Evolutionary conservation across 2,888 invertebrate species (phyloP).

Genomic region (Mycogona germanica): DNA sequence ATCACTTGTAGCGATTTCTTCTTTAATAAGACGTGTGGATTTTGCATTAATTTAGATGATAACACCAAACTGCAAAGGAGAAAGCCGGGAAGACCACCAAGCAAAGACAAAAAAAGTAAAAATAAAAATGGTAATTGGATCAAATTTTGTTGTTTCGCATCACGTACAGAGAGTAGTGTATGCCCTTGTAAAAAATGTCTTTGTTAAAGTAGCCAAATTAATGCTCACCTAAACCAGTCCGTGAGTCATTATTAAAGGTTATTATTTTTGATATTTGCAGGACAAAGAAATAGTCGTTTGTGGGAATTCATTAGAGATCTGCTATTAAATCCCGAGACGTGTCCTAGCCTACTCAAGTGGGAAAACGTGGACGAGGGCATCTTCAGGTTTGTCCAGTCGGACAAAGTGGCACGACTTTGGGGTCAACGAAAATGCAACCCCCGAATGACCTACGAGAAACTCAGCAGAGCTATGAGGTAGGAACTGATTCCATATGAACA

Average conservation of each 20-base stretch:
- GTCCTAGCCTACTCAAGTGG: constrained; percentile 76
- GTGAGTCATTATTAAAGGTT: not conserved
- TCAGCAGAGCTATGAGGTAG: constrained; percentile 76
- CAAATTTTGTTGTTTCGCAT: no score
- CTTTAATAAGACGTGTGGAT: not conserved
- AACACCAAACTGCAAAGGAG: not conserved
- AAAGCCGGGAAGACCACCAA: constrained; percentile 16
- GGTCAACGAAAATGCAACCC: constrained; percentile 72
- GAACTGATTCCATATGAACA: no score
- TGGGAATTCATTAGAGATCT: constrained; percentile 81
- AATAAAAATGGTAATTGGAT: constrained; percentile 2
- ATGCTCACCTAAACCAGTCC: not conserved
- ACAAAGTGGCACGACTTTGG: constrained; percentile 76
- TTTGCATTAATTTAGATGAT: not conserved
- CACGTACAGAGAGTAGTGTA: no score
- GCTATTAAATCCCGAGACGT: constrained; percentile 56
- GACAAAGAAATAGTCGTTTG: constrained; percentile 40
- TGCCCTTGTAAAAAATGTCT: no score
- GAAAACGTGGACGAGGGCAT: constrained; percentile 70
- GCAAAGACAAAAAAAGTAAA: constrained; percentile 17
- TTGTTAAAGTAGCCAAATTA: no score
- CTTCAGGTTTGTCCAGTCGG: constrained; percentile 77
- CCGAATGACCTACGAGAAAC: constrained; percentile 85
- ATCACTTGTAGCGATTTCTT: not conserved
- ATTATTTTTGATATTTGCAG: constrained; percentile 22